Evolutionary conservation across 2,888 invertebrate genomes (phyloP), one percentile per base, ranked within the genome.

Genomic region (Polyploca ridens): DNA sequence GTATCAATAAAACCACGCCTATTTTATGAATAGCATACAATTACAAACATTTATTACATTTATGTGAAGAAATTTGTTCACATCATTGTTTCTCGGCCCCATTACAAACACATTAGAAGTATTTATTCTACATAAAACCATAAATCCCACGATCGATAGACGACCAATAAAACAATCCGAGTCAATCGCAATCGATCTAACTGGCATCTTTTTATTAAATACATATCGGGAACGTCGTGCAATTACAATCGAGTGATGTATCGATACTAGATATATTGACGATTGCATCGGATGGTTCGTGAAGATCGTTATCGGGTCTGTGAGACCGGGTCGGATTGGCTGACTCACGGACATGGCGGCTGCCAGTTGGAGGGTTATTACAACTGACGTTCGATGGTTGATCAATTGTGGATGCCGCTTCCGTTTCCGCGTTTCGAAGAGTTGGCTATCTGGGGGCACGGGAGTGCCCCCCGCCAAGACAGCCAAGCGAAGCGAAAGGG

Each of bases 221-320:
- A 70, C 75, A 41, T 38, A 7, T 62, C 75, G 72, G 75, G 78
- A 71, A 77, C 73, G 75, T 77, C 75, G 74, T 77, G 76, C 79
- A 78, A 81, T 79, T 79, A 83, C 79, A 73, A 73, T 62, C 76
- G 71, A 69, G 71, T 74, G 82, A 78, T 81, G 76, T 74, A 78
- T 81, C 78, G 83, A 77, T 78, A 69, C 62, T 64, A 69, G 49
- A 54, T 69, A 64, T 64, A 71, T 63, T 63, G 62, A 67, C 72
- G 77, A 79, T 76, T 69, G 72, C 68, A 75, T 76, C 79, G 72
- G 69, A 68, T 49, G 64, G 67, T 71, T 69, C 68, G 66, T 66
- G 63, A 70, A 71, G 76, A 76, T 74, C 62, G 66, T 62, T 65
- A 59, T 59, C 63, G 79, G 72, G 72, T 66, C 64, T 70, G 67